Evolutionary conservation across 2,113 vertebrate genomes (phyloP).

Genomic region (Ceyx melanurus): DNA sequence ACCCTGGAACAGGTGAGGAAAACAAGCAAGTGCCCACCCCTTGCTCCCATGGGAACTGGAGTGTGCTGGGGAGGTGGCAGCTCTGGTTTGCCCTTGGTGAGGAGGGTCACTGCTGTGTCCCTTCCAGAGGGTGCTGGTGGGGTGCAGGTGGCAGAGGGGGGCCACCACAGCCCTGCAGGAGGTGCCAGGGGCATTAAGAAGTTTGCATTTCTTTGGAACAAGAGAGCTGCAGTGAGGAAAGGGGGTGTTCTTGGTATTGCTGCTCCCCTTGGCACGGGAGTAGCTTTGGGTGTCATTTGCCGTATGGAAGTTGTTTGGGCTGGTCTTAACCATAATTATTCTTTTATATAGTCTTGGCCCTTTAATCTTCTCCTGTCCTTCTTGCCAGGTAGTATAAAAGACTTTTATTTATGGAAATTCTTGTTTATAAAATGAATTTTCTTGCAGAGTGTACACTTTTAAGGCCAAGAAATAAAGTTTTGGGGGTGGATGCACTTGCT

Average conservation of each 20-base stretch:
- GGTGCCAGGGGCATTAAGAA: not conserved
- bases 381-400: not conserved
- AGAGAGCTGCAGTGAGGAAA: not conserved
- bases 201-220: not conserved
- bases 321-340: not conserved
- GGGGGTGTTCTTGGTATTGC: not conserved
- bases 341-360: not conserved
- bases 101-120: fast-evolving
- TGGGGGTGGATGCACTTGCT: not conserved
- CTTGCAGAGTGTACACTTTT: not conserved
- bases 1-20: not conserved
- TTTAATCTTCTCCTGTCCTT: not conserved
- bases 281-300: not conserved
- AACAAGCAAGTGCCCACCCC: not conserved
- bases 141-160: not conserved
- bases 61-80: not conserved
- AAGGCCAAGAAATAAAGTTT: constrained; percentile 2
- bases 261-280: not conserved
- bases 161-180: not conserved
- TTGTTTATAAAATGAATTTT: constrained; percentile 7
- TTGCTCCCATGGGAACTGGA: not conserved
- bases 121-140: not conserved
- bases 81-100: not conserved
- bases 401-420: not conserved
- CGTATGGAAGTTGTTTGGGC: not conserved